Percentiles rank a stretch among this genome's conserved stretches.
These are phyloP conservation scores for Loriculus beryllinus DNA, from an alignment of 2,797 vertebrate species.

Conservation along the genomic window DNA sequence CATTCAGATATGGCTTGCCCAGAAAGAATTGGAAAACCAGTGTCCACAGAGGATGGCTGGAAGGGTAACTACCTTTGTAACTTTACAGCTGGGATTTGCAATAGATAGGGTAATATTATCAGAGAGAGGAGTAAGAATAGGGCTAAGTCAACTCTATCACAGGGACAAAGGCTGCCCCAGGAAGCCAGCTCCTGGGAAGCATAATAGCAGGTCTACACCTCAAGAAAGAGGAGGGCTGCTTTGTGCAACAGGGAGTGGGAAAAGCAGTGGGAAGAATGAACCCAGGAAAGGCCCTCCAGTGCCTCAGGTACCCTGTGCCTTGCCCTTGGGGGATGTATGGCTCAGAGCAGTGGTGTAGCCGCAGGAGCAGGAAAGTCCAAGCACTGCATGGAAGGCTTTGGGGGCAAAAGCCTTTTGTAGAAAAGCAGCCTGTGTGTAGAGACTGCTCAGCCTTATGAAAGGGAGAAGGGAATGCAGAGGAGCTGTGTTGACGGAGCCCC, in stretches of 20 bases:
- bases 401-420: neutral
- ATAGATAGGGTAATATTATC: neutral
- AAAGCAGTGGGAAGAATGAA: neutral
- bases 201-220: neutral
- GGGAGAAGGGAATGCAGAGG: neutral
- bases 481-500: neutral
- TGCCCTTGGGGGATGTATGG: neutral
- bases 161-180: neutral
- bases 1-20: neutral
- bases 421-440: neutral
- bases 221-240: neutral
- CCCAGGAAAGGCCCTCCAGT: neutral
- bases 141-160: neutral
- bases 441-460: neutral
- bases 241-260: neutral
- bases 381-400: fast-evolving
- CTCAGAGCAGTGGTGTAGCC: neutral
- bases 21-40: neutral
- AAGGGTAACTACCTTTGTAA: neutral
- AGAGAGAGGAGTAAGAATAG: neutral
- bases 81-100: neutral
- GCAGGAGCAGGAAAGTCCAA: neutral
- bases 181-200: neutral
- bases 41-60: neutral
- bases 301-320: neutral